Conservation (phyloP, 1,140 invertebrate genomes). For the Pseudomyrmex concolor region DNA sequence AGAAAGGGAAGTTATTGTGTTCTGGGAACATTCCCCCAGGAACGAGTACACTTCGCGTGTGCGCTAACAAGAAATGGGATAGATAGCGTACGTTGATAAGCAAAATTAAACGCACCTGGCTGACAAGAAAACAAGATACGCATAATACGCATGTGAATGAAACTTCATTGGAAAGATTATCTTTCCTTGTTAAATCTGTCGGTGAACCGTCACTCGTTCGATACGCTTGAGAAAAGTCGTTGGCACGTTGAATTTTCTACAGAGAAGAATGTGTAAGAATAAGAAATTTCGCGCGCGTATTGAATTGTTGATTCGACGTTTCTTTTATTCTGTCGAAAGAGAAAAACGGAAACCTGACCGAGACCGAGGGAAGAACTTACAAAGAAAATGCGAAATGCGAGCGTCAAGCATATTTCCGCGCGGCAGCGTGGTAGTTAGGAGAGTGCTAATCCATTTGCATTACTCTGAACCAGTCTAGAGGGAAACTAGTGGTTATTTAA, state of each 20-base stretch:
- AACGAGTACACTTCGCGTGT: neutral
- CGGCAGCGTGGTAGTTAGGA: constrained; percentile 26
- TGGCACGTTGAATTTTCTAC: neutral
- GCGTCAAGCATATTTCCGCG: constrained; percentile 19
- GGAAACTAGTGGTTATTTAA: constrained; percentile 42
- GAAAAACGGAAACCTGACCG: neutral
- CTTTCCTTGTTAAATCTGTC: neutral
- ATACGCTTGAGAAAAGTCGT: neutral
- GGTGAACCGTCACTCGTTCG: neutral
- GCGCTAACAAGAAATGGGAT: neutral
- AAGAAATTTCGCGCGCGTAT: neutral
- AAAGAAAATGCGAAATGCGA: constrained; percentile 15
- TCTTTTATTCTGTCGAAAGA: neutral
- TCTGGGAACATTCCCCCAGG: constrained; percentile 4
- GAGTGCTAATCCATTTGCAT: constrained; percentile 54
- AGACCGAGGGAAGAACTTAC: neutral
- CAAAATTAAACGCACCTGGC: neutral
- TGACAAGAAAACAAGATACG: neutral
- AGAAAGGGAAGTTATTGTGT: constrained; percentile 6
- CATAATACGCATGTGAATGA: too few species aligned
- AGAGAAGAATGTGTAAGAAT: neutral
- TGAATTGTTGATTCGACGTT: constrained; percentile 5
- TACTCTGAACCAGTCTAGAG: constrained; percentile 33
- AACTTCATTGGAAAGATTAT: neutral
- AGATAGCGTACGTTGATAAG: neutral